Evolutionary conservation across 2,113 vertebrate species (phyloP), one percentile per base, ranked within the genome.

Genomic region (Proterorhinus semilunaris): DNA sequence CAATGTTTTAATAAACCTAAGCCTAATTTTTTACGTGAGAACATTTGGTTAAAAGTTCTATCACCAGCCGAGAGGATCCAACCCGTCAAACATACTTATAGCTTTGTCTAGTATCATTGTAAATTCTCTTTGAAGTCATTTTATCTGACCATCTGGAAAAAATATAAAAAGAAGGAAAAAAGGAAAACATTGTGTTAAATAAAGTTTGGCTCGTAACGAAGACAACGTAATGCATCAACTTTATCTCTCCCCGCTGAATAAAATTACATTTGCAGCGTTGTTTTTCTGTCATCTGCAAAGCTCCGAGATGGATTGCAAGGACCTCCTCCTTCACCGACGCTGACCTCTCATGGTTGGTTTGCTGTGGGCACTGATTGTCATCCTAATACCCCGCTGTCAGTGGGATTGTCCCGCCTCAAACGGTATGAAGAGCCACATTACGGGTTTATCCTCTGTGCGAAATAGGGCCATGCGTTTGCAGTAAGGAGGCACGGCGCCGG

Each of bases 341-440:
- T 10, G 63, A 43, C 57, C 27, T 78, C 69, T 79, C 53, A 36
- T 63, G 77, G 74, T 76, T 67, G 53, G 51, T 80, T 75, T 59
- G 64, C 64, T 8, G 44, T 76, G 12, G 21, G 71, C 78, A 87
- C 55, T 76, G 87, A 90, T 82, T 1, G 66, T 76, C 59, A 51
- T 8, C 48, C 65, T 78, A 69, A 83, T 61, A 58, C 64, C 68
- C 46, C 7, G 6, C 49, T 67, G 72, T 70, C 66, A 59, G 48
- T 42, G 69, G 59, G 68, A 58, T 58, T 68, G 54, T 10, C 51
- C 2, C 5, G 52, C 79, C 53, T 36, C 10, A 59, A 59, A 16
- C 66, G 83, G 78, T 83, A 78, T 66, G 69, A 75, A 80, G 75
- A 57, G 65, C 42, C 58, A 48, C 72, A 78, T 87, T 77, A 83